Percentiles rank a stretch among this genome's conserved stretches.
Evolutionary conservation across 37 sponge, comb jelly and placozoan species (phyloP).

Genomic region (Ianthella basta): DNA sequence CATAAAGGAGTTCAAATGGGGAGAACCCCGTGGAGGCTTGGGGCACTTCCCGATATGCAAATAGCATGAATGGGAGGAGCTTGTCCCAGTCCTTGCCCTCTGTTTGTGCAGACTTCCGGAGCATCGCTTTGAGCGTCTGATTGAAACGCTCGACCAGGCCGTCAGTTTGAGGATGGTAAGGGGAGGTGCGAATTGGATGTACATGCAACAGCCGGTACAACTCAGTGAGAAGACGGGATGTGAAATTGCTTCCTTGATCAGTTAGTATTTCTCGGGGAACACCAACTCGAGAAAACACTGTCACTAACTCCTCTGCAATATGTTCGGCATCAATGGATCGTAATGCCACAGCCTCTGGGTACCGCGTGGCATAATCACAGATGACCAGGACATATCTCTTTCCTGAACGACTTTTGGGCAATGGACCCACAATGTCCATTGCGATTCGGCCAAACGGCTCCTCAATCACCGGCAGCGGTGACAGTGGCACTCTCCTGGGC

Average conservation of each 20-base stretch:
- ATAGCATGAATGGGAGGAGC: not conserved
- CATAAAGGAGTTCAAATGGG: not conserved
- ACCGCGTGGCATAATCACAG: conserved; percentile 30
- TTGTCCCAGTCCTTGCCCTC: not conserved
- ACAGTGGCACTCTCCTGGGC: not conserved
- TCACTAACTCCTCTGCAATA: not conserved
- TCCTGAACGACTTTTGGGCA: not conserved
- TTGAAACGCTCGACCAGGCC: conserved; percentile 7
- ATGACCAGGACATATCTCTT: not conserved
- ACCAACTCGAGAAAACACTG: not conserved
- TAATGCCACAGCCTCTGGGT: not conserved
- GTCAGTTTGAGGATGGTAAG: no score
- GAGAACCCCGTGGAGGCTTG: not conserved
- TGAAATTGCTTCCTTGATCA: conserved; percentile 31
- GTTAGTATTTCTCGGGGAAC: not conserved
- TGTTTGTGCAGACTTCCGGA: not conserved
- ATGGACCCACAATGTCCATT: conserved; percentile 11
- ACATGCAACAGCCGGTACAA: not conserved
- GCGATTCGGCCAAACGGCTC: conserved; percentile 2
- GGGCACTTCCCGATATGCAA: not conserved
- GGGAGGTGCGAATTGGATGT: no score
- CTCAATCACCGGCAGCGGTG: not conserved
- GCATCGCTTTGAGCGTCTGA: conserved; percentile 11
- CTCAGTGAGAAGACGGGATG: not conserved
- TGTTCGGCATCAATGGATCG: not conserved